Evolutionary conservation across 2,888 invertebrate genomes (phyloP).

Genomic region (Cenopis cana): DNA sequence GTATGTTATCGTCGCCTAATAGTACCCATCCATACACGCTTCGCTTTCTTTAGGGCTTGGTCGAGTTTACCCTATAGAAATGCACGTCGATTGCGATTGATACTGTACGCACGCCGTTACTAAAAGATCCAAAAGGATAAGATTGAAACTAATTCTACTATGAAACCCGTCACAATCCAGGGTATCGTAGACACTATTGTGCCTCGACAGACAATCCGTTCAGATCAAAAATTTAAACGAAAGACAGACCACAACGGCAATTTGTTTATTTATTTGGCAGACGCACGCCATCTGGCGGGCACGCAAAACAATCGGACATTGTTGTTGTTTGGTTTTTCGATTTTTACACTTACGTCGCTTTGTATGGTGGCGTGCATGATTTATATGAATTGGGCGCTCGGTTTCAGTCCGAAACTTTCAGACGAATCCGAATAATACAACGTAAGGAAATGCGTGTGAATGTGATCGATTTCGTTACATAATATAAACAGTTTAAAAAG

Average conservation of each 20-base stretch:
- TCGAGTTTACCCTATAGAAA: too few relatives aligned
- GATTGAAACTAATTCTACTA: too few relatives aligned
- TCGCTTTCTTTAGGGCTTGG: too few relatives aligned
- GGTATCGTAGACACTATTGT: slow-evolving; percentile 4
- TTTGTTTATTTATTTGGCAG: slow-evolving; percentile 66
- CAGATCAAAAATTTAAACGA: slow-evolving; percentile 33
- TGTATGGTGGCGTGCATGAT: slow-evolving; percentile 56
- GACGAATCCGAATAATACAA: not conserved
- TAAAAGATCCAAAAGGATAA: too few relatives aligned
- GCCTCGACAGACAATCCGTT: not conserved
- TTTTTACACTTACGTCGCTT: slow-evolving; percentile 58
- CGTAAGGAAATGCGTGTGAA: not conserved
- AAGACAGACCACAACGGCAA: slow-evolving; percentile 34
- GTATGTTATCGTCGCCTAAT: too few relatives aligned
- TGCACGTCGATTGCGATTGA: too few relatives aligned
- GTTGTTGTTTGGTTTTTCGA: slow-evolving; percentile 68
- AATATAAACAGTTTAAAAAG: too few relatives aligned
- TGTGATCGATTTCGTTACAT: not conserved
- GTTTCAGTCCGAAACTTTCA: too few relatives aligned
- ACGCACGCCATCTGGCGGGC: slow-evolving; percentile 77
- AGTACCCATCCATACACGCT: too few relatives aligned
- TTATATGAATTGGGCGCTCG: slow-evolving; percentile 52
- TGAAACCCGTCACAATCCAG: not conserved
- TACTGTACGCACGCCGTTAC: too few relatives aligned
- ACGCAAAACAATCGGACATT: slow-evolving; percentile 78